Conservation (phyloP, 2,113 vertebrate species). For the Acanthochromis polyacanthus region DNA sequence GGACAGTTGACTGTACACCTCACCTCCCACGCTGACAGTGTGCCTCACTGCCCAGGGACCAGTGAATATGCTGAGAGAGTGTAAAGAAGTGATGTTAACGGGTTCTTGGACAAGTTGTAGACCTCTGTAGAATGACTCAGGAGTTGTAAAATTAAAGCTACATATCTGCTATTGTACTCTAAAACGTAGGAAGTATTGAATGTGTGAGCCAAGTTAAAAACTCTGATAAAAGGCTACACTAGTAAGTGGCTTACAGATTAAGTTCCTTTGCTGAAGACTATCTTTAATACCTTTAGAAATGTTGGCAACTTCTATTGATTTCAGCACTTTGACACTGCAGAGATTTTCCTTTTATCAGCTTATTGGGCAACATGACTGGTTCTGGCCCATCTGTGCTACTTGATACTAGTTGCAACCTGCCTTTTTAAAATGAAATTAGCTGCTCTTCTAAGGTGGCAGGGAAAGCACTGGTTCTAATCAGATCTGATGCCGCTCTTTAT, state of each 20-base stretch:
- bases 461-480: slow-evolving; percentile 12
- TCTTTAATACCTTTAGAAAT: too few relatives aligned
- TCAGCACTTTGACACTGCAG: not conserved
- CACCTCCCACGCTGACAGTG: slow-evolving; percentile 24
- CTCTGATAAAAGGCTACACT: too few relatives aligned
- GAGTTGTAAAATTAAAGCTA: not conserved
- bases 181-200: too few relatives aligned
- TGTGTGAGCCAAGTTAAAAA: not conserved
- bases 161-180: not conserved
- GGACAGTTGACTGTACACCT: slow-evolving; percentile 20
- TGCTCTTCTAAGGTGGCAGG: slow-evolving; percentile 15
- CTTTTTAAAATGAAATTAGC: slow-evolving; percentile 6
- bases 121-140: not conserved
- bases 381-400: slow-evolving; percentile 7
- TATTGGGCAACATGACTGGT: slow-evolving; percentile 3
- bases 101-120: not conserved
- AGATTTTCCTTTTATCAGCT: not conserved
- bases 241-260: too few relatives aligned
- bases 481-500: slow-evolving; percentile 10
- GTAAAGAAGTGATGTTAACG: not conserved
- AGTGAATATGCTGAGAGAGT: not conserved
- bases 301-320: not conserved
- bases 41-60: slow-evolving; percentile 18
- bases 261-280: too few relatives aligned
- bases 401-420: not conserved